Evolutionary conservation across 2,888 invertebrate genomes (phyloP).

Genomic region (Acanthosepion esculentum): DNA sequence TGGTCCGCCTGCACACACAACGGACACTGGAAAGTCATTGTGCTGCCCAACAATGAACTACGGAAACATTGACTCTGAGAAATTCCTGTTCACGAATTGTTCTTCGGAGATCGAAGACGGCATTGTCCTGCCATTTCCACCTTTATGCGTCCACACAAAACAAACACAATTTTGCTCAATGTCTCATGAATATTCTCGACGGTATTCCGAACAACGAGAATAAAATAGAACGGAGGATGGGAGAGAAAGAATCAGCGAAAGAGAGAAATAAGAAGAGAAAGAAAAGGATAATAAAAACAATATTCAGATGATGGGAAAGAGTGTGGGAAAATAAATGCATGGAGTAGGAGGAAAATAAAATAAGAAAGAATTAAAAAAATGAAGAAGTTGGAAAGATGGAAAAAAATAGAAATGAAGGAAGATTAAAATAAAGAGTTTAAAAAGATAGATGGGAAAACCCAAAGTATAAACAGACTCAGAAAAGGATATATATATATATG

Average conservation of each 20-base stretch:
- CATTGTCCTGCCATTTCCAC: neutral
- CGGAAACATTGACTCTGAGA: conserved; percentile 33
- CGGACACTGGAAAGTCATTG: conserved; percentile 22
- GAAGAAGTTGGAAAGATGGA: too few species aligned
- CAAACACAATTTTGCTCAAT: conserved; percentile 9
- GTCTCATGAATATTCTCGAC: conserved; percentile 9
- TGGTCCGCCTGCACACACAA: neutral
- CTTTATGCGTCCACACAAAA: neutral
- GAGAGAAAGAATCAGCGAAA: neutral
- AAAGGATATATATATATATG: too few species aligned
- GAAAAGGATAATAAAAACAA: neutral
- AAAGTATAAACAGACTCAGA: too few species aligned
- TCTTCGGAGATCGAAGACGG: conserved; percentile 33
- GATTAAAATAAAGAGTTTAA: too few species aligned
- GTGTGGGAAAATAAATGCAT: neutral
- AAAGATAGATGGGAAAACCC: too few species aligned
- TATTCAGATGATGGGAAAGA: neutral
- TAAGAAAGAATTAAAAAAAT: neutral
- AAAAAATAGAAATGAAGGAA: too few species aligned
- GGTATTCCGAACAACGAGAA: neutral
- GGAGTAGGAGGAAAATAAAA: neutral
- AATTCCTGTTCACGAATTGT: conserved; percentile 33
- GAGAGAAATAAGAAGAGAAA: neutral
- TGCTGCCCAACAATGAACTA: conserved; percentile 21
- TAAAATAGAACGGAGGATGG: neutral